Conservation (phyloP, 2,113 vertebrate species). For the Takifugu bimaculatus region DNA sequence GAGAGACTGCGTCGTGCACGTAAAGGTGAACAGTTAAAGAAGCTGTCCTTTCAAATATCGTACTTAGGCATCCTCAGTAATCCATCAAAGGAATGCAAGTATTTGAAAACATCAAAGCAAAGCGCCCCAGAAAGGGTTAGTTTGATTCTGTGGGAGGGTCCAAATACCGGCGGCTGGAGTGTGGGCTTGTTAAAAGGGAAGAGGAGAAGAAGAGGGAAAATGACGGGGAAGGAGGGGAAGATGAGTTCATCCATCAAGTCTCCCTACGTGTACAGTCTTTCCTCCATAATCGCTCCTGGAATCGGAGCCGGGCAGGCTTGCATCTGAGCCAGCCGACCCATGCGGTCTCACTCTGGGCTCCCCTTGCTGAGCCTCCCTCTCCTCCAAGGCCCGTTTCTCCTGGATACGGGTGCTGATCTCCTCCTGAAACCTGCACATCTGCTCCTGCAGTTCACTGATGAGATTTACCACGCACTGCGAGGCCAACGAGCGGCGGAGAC, state of each 20-base stretch:
- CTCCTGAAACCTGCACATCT: slow-evolving; percentile 97
- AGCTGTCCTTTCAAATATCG: too few species aligned
- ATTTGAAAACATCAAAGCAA: slow-evolving; percentile 47
- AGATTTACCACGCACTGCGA: slow-evolving; percentile 95
- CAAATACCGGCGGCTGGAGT: slow-evolving; percentile 40
- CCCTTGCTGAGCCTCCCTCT: slow-evolving; percentile 61
- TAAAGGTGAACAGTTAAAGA: too few species aligned
- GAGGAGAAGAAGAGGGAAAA: slow-evolving; percentile 30
- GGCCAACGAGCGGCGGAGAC: slow-evolving; percentile 29
- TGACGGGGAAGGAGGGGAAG: slow-evolving; percentile 36
- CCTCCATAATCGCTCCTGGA: slow-evolving; percentile 68
- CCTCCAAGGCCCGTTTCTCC: slow-evolving; percentile 84
- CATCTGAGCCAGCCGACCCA: slow-evolving; percentile 41
- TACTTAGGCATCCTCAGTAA: slow-evolving; percentile 1
- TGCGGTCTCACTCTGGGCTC: slow-evolving; percentile 51
- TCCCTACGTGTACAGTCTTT: slow-evolving; percentile 88
- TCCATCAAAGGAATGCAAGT: slow-evolving; percentile 39
- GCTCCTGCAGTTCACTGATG: slow-evolving; percentile 98
- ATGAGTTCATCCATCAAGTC: slow-evolving; percentile 72
- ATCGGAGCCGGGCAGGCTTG: slow-evolving; percentile 49
- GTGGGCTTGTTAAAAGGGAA: slow-evolving; percentile 50
- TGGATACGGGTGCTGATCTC: slow-evolving; percentile 95
- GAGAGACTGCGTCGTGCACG: too few species aligned
- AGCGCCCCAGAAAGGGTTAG: slow-evolving; percentile 50
- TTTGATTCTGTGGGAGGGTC: slow-evolving; percentile 49